phyloP scores from a whole-genome alignment of 2,888 invertebrate genomes.

The Apotomis capreana region DNA sequence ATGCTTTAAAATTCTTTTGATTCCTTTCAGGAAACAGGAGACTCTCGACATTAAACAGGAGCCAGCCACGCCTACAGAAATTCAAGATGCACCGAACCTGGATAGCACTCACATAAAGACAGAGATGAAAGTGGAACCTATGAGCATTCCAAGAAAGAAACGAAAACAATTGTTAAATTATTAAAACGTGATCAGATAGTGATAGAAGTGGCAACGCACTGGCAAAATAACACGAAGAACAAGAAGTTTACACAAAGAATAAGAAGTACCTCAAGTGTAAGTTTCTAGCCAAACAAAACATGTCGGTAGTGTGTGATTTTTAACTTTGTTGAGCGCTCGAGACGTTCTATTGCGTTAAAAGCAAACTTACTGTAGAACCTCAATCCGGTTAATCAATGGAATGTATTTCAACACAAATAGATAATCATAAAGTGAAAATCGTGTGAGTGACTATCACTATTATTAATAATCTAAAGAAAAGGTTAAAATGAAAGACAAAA shows the following conservation, averaged over 20 bases:
- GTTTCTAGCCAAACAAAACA: no score
- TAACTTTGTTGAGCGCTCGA: no score
- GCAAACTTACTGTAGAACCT: no score
- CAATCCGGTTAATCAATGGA: no score
- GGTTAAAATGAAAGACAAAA: conserved; percentile 42
- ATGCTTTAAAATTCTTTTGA: conserved; percentile 1
- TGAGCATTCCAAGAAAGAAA: conserved; percentile 43
- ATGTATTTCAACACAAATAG: no score
- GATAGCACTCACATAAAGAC: neutral
- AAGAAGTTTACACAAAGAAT: no score
- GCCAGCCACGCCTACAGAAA: conserved; percentile 8
- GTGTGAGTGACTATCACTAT: neutral
- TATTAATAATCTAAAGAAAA: conserved; percentile 44
- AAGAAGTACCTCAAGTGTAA: no score
- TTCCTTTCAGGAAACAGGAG: conserved; percentile 20
- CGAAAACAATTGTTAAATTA: conserved; percentile 47
- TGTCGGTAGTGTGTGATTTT: no score
- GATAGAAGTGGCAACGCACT: no score
- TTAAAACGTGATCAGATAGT: conserved; percentile 19
- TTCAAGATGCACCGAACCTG: conserved; percentile 20
- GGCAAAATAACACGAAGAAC: no score
- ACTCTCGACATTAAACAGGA: conserved; percentile 24
- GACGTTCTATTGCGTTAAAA: no score
- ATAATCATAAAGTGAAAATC: neutral
- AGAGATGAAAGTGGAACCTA: conserved; percentile 18